These are phyloP conservation scores for Echinarachnius parma DNA, from an alignment of 53 echinoderm and acorn worm genomes.

Conservation along the genomic window DNA sequence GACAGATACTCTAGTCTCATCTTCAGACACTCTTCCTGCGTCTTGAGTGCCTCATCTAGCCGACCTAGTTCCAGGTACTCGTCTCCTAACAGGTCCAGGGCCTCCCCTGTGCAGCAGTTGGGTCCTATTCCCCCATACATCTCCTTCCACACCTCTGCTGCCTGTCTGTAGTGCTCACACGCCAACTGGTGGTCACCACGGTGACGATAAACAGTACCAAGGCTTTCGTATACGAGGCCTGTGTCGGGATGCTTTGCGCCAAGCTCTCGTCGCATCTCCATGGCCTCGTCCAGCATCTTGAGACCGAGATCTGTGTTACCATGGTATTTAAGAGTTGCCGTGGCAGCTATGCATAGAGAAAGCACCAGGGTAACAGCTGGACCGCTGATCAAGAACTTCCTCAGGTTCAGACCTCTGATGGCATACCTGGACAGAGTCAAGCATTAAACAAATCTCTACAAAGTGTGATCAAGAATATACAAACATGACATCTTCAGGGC, in stretches of 20 bases:
- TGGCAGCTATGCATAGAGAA: slow-evolving; percentile 29
- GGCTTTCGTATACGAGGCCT: slow-evolving; percentile 20
- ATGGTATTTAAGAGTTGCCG: slow-evolving; percentile 9
- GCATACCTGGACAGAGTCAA: too few species aligned
- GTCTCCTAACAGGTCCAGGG: slow-evolving; percentile 26
- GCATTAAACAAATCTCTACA: too few species aligned
- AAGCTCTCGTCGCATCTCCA: slow-evolving; percentile 31
- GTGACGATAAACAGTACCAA: slow-evolving; percentile 26
- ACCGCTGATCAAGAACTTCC: slow-evolving; percentile 15
- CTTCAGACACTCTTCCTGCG: slow-evolving; percentile 15
- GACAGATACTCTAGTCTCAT: slow-evolving; percentile 7
- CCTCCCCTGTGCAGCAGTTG: slow-evolving; percentile 35
- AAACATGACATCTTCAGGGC: too few species aligned
- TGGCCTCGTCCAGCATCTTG: slow-evolving; percentile 15
- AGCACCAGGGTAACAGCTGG: slow-evolving; percentile 14
- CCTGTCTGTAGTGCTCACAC: slow-evolving; percentile 6
- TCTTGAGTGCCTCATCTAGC: not conserved
- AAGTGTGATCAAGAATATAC: too few species aligned
- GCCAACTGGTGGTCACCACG: not conserved
- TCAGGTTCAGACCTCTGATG: slow-evolving; percentile 14
- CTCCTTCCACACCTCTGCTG: not conserved
- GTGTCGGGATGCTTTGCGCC: slow-evolving; percentile 28
- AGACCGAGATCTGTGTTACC: slow-evolving; percentile 7
- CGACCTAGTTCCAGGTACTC: slow-evolving; percentile 4
- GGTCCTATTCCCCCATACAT: slow-evolving; percentile 29